These are phyloP conservation scores for Ciconia maguari DNA, from an alignment of 2,113 vertebrate genomes.

Conservation along the genomic window DNA sequence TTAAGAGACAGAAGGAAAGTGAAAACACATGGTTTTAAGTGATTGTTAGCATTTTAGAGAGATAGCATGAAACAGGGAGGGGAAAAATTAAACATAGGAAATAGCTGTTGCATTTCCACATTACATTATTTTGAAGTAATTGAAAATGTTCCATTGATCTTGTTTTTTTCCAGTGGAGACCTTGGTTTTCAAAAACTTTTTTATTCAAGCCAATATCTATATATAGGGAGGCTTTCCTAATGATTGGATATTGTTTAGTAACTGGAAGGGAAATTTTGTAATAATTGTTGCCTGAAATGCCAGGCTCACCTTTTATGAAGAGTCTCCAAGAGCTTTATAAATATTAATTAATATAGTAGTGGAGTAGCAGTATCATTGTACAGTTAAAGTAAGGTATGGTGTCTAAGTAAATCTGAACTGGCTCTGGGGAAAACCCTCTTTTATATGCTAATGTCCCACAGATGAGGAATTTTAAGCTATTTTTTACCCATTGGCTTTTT, in stretches of 20 bases:
- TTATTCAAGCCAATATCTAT: neutral
- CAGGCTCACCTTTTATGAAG: neutral
- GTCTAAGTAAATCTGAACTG: neutral
- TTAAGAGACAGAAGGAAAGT: neutral
- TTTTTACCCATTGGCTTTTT: neutral
- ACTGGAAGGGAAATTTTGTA: neutral
- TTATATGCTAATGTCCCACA: neutral
- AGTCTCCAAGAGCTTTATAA: neutral
- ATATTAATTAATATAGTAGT: neutral
- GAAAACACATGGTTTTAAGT: constrained; percentile 3
- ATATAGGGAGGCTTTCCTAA: neutral
- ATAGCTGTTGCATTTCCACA: neutral
- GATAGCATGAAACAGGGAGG: neutral
- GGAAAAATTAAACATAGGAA: neutral
- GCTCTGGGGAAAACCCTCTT: neutral
- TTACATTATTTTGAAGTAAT: neutral
- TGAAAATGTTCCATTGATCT: neutral
- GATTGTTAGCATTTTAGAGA: constrained; percentile 15
- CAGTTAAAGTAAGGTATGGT: neutral
- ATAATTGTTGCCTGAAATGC: neutral
- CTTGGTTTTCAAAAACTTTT: neutral
- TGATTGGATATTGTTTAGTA: neutral
- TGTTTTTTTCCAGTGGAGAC: neutral
- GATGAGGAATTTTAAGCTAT: neutral
- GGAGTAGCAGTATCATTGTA: neutral